These are phyloP conservation scores for Cantharis lateralis DNA, from an alignment of 2,888 invertebrate species.

Conservation along the genomic window DNA sequence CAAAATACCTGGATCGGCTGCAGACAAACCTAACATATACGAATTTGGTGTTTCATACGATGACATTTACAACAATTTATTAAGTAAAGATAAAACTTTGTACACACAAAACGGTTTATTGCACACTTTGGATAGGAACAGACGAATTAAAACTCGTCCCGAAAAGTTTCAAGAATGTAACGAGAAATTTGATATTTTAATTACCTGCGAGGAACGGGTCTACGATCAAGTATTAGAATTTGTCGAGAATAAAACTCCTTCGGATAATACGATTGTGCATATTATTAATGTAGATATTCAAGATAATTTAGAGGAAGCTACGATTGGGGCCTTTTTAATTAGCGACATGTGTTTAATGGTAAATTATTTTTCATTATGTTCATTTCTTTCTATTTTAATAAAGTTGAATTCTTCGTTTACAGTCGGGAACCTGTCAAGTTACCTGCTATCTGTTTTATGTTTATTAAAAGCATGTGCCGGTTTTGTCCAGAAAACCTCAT, in stretches of 20 bases:
- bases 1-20: constrained; percentile 93
- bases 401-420: too few relatives aligned
- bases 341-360: constrained; percentile 93
- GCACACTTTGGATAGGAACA: constrained; percentile 97
- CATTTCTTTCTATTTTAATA: neutral
- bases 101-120: constrained; percentile 98
- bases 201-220: constrained; percentile 97
- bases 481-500: too few relatives aligned
- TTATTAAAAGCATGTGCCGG: too few relatives aligned
- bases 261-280: constrained; percentile 88
- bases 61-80: constrained; percentile 91
- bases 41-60: constrained; percentile 96
- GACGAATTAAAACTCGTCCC: constrained; percentile 91
- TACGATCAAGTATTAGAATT: constrained; percentile 97
- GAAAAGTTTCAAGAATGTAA: constrained; percentile 90
- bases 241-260: constrained; percentile 80
- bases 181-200: constrained; percentile 93
- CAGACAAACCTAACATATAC: constrained; percentile 94
- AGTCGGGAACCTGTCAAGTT: too few relatives aligned
- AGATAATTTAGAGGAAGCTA: constrained; percentile 99
- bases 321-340: constrained; percentile 96
- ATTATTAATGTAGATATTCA: constrained; percentile 98
- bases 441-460: too few relatives aligned
- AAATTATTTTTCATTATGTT: constrained; percentile 41
- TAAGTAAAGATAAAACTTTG: constrained; percentile 89